These are phyloP conservation scores for Coelopa pilipes DNA, from an alignment of 2,888 invertebrate species.

Conservation along the genomic window DNA sequence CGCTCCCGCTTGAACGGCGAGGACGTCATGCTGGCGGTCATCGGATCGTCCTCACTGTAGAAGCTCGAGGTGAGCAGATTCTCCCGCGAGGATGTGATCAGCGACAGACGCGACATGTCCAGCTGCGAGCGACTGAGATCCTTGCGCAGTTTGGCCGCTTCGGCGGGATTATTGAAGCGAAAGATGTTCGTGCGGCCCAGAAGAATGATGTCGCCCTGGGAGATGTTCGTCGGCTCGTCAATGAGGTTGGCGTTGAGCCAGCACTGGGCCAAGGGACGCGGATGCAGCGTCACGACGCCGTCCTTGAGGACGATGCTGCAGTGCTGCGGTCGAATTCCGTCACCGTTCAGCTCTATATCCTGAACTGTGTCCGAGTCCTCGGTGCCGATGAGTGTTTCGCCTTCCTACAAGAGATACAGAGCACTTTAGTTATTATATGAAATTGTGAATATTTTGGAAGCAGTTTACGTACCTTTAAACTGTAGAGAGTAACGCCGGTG, in stretches of 20 bases:
- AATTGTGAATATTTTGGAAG: conserved; percentile 11
- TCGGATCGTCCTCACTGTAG: conserved; percentile 61
- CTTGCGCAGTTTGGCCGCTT: conserved; percentile 84
- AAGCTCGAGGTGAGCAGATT: conserved; percentile 71
- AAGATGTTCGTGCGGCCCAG: conserved; percentile 84
- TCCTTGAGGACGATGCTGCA: conserved; percentile 78
- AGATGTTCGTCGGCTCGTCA: conserved; percentile 81
- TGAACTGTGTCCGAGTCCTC: conserved; percentile 74
- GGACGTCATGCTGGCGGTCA: conserved; percentile 49
- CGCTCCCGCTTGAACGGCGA: conserved; percentile 62
- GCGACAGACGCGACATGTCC: conserved; percentile 83
- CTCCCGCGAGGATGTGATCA: conserved; percentile 79
- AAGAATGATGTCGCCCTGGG: conserved; percentile 83
- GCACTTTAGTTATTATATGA: not conserved
- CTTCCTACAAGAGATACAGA: conserved; percentile 71
- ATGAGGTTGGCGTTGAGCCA: conserved; percentile 85
- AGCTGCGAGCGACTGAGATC: conserved; percentile 75
- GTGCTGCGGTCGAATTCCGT: conserved; percentile 82
- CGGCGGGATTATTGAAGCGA: conserved; percentile 90
- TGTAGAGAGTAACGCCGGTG: conserved; percentile 91
- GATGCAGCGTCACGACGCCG: conserved; percentile 80
- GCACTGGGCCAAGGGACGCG: conserved; percentile 79
- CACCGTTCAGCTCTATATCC: conserved; percentile 83
- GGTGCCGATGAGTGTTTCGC: conserved; percentile 85
- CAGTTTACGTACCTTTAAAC: conserved; percentile 75